These are phyloP conservation scores for Erannis defoliaria DNA, from an alignment of 2,888 invertebrate genomes.

Conservation along the genomic window DNA sequence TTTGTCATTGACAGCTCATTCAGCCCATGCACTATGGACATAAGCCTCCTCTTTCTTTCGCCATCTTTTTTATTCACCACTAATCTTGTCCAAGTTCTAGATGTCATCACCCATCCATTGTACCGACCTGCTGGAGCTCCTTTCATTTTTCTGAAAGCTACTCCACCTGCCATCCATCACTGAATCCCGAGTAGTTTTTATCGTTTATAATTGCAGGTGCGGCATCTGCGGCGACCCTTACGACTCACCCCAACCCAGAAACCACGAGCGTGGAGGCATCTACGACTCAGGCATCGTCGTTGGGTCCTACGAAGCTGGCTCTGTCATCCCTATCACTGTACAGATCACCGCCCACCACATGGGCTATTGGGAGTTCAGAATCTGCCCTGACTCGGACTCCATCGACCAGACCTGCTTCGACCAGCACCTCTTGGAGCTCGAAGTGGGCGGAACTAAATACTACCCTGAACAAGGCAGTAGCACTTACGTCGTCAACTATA, in stretches of 20 bases:
- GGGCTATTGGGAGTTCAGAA: slow-evolving; percentile 93
- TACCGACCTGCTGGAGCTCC: too few species aligned
- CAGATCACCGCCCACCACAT: slow-evolving; percentile 94
- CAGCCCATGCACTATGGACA: too few species aligned
- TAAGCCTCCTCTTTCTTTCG: too few species aligned
- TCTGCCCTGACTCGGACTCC: slow-evolving; percentile 90
- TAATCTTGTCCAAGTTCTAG: too few species aligned
- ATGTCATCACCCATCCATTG: too few species aligned
- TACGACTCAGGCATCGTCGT: slow-evolving; percentile 93
- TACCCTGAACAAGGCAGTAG: slow-evolving; percentile 90
- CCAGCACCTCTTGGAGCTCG: slow-evolving; percentile 87
- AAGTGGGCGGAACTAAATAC: slow-evolving; percentile 85
- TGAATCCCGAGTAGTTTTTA: neutral
- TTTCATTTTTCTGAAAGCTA: too few species aligned
- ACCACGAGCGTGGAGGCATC: slow-evolving; percentile 93
- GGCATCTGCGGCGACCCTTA: slow-evolving; percentile 95
- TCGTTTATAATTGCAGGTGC: slow-evolving; percentile 78
- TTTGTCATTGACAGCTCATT: too few species aligned
- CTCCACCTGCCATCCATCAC: too few species aligned
- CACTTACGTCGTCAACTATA: slow-evolving; percentile 89
- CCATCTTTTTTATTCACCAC: too few species aligned
- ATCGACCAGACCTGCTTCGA: slow-evolving; percentile 92
- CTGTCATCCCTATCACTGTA: slow-evolving; percentile 89
- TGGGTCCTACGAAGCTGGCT: slow-evolving; percentile 88
- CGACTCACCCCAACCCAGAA: slow-evolving; percentile 88